Evolutionary conservation across 1,140 invertebrate genomes (phyloP).

Genomic region (Glossosoma conforme): DNA sequence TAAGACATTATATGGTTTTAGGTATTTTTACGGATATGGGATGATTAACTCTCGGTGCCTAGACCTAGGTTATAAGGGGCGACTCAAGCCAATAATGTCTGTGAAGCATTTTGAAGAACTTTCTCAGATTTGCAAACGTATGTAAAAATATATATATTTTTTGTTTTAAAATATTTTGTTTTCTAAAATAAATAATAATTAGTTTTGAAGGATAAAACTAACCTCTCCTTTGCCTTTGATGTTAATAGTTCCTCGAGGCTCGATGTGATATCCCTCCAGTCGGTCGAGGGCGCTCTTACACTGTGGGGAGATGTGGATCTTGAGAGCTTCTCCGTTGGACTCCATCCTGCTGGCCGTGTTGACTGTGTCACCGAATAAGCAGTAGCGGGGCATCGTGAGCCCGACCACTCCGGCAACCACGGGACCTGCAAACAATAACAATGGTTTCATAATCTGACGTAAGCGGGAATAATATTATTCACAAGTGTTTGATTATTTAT

Average conservation of each 20-base stretch:
- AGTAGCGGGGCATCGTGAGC: slow-evolving; percentile 95
- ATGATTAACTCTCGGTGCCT: too few relatives aligned
- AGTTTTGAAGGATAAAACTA: too few relatives aligned
- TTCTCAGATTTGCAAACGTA: too few relatives aligned
- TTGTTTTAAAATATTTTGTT: too few relatives aligned
- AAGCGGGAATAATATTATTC: slow-evolving; percentile 4
- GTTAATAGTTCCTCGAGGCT: slow-evolving; percentile 77
- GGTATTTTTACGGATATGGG: too few relatives aligned
- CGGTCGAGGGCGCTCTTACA: slow-evolving; percentile 69
- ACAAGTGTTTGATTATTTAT: not conserved
- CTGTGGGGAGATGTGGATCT: slow-evolving; percentile 78
- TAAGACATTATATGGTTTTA: too few relatives aligned
- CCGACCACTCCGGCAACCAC: slow-evolving; percentile 94
- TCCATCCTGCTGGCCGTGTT: slow-evolving; percentile 94
- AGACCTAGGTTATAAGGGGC: too few relatives aligned
- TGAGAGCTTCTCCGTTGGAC: slow-evolving; percentile 80
- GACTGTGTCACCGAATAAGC: slow-evolving; percentile 90
- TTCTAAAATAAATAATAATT: too few relatives aligned
- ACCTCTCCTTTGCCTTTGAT: slow-evolving; percentile 89
- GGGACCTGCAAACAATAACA: slow-evolving; percentile 67
- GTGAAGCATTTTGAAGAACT: too few relatives aligned
- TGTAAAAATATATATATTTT: too few relatives aligned
- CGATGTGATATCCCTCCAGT: slow-evolving; percentile 75
- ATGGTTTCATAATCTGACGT: too few relatives aligned
- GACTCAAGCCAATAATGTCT: too few relatives aligned